Base-by-base conservation (phyloP, 2,113 vertebrate genomes). In the Apteryx mantelli region DNA sequence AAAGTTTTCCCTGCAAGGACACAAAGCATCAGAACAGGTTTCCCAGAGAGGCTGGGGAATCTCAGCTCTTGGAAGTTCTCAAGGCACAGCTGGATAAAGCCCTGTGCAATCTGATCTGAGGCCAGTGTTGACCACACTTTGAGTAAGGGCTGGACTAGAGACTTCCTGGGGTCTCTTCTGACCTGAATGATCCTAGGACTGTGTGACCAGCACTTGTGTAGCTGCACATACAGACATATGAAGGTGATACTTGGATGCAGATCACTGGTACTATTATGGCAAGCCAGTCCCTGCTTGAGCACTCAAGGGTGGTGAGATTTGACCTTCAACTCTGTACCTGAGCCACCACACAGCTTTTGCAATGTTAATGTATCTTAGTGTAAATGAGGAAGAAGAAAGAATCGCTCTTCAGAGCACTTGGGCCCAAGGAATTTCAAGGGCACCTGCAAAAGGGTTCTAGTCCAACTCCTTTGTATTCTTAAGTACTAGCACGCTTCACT, bases 211-310 rank as follows among this genome's bases (percentile, higher is more conserved):
- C 44, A 32, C 38, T 40, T 32, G 12, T 0, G 5, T 34, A 48
- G 55, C 78, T 52, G 64, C 78, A 64, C 61, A n/a, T 7, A n/a
- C 19, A 38, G 30, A 11, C 12, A 32, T 0, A 2, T 50, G 48
- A 50, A 52, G 50, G 19, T 18, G 56, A 38, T 3, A 11, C 1
- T 6, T 1, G 34, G 46, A 34, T 30, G 16, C 0, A n/a, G 38
- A 20, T 24, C 60, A n/a, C 22, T 22, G 20, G 20, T 7, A 17
- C 44, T 40, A 60, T 8, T 32, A 70, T 28, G 32, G 14, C 32
- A 56, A 90, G 79, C 38, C 53, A 50, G 16, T n/a, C 85, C 55
- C 83, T 77, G 46, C 81, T 22, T 21, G 10, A 52, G 46, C 46
- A 38, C 28, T 53, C 10, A 3, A 44, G 46, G 24, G 13, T 28